These are phyloP conservation scores for Catharus fuscescens DNA, from an alignment of 2,113 vertebrate species.

Conservation along the genomic window DNA sequence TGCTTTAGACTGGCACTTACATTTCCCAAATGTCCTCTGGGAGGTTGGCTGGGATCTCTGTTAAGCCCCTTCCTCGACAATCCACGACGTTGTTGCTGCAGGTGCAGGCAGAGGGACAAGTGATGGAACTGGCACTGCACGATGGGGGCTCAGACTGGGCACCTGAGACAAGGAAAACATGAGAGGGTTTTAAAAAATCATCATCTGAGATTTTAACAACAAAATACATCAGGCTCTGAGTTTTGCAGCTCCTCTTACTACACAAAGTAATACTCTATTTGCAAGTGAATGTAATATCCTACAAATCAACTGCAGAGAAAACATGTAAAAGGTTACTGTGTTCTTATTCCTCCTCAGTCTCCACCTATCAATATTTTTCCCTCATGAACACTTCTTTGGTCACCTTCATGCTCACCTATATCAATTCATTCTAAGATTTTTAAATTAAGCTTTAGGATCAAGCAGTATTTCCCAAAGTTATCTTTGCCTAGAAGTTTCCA, in stretches of 20 bases:
- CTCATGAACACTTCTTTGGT: neutral
- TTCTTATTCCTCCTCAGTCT: neutral
- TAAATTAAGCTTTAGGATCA: neutral
- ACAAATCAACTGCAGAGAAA: neutral
- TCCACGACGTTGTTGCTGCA: conserved; percentile 98
- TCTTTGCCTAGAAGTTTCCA: neutral
- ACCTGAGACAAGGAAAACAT: conserved; percentile 71
- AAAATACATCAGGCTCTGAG: neutral
- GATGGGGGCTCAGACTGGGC: conserved; percentile 80
- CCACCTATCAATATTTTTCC: neutral
- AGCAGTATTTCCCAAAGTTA: neutral
- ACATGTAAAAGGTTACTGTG: neutral
- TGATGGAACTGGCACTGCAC: conserved; percentile 87
- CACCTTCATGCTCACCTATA: neutral
- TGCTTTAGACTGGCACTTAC: conserved; percentile 76
- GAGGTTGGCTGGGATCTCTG: conserved; percentile 92
- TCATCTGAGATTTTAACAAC: neutral
- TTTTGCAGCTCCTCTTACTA: neutral
- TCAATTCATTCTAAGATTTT: neutral
- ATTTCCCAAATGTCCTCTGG: conserved; percentile 95
- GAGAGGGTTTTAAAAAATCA: neutral
- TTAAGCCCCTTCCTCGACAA: conserved; percentile 91
- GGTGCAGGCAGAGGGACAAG: conserved; percentile 91
- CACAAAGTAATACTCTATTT: neutral
- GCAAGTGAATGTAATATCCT: neutral